Conservation (phyloP, 2,113 vertebrate genomes). For the Myiozetetes cayanensis region DNA sequence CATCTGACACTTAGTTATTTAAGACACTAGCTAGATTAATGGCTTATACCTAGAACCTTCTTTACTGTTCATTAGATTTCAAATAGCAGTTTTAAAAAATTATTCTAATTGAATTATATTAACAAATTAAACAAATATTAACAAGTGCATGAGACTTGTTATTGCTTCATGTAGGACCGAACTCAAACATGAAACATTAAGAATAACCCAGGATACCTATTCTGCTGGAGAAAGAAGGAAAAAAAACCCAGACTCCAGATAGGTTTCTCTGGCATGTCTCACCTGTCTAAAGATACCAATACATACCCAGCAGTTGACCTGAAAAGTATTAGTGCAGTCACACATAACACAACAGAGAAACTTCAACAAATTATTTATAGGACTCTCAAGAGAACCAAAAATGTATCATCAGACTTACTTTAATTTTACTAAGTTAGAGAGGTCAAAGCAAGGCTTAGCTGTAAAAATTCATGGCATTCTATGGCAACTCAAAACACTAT, state of each 20-base stretch:
- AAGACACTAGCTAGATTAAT: neutral
- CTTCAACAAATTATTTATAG: neutral
- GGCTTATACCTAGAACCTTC: neutral
- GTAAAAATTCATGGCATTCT: neutral
- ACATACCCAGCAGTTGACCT: neutral
- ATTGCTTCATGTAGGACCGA: neutral
- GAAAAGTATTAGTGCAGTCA: neutral
- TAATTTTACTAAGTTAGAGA: neutral
- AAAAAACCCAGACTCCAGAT: neutral
- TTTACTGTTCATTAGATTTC: neutral
- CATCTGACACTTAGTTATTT: neutral
- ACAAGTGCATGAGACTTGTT: neutral
- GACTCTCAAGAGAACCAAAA: neutral
- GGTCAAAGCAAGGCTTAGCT: neutral
- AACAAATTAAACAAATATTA: neutral
- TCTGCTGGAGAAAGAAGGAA: neutral
- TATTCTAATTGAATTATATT: neutral
- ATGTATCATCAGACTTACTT: neutral
- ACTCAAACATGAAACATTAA: accelerated
- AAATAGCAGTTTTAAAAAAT: neutral
- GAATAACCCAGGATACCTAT: neutral
- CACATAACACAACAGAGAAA: neutral
- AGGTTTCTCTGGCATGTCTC: neutral
- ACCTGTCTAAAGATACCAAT: neutral
- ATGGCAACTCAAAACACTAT: neutral